Evolutionary conservation across 2,113 vertebrate genomes (phyloP), one percentile per base, ranked within the genome.

Genomic region (Varanus salvator): DNA sequence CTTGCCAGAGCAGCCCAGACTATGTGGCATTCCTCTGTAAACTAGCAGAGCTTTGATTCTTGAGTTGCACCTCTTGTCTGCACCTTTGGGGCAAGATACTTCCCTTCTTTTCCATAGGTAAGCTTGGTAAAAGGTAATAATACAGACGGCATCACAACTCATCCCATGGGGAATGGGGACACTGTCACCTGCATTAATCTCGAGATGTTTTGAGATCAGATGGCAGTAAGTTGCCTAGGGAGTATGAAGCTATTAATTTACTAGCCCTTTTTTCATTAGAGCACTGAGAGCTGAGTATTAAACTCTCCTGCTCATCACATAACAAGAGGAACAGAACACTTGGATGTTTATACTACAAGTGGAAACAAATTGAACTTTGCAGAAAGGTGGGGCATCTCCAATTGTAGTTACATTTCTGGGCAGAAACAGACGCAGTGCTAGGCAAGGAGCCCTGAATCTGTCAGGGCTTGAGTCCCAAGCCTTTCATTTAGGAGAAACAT

Each of bases 241-340:
- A 84, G 66, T 21, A 48, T 4, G 44, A 17, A 85, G 83, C 25
- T 71, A 85, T 50, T 71, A 29, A 85, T 85, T 71, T 50, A 52
- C 27, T 50, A 21, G 48, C 44, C 38, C 8, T 64, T 85, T 85
- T 85, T 66, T 85, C 83, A 85, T 85, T 85, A 71, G 66, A 84
- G 31, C 9, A 48, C 38, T 64, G 82, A 31, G 48, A 69, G 27
- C 12, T 50, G 19, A 38, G 25, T 25, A 69, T 27, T 38, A 84
- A 29, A 14, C 23, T 44, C 38, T 34, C 44, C 31, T 17, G 64
- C 69, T 84, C 64, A 68, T 69, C 25, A 27, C 9, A 25, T 44
- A 27, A 44, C 12, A 23, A 66, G 60, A 21, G 31, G 23, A 38
- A 60, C 31, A 25, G 5, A 84, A 25, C 23, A 50, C 25, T 29